Base-by-base conservation (phyloP, 2,797 vertebrate species). In the Arrhamphus sclerolepis region DNA sequence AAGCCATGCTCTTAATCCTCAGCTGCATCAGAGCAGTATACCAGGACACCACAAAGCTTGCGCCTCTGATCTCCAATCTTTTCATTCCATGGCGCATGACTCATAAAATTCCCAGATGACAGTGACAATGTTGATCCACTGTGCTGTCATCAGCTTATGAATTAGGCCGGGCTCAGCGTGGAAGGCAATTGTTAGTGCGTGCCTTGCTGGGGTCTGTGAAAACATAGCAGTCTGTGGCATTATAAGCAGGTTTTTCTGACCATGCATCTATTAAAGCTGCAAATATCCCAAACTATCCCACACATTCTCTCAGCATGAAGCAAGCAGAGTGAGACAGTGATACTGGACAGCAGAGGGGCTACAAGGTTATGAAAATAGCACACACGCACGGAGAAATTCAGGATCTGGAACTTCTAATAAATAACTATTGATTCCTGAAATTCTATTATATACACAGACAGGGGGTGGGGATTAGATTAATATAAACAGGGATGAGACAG, bases 61-160 rank as follows among this genome's bases (percentile, higher is more conserved):
- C 17, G 51, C 50, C 73, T 66, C 49, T 77, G 72, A 81, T 82
- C 58, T 72, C 51, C 69, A 66, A 81, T 83, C 54, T 75, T 52
- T 56, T 83, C 70, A 76, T 85, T 75, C 83, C 67, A 57, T 0
- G 11, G 50, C 19, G 61, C 26, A 70, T 87, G 83, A 88, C 80
- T 89, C 85, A 88, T 72, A 75, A 77, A 66, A 85, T 84, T 84
- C 83, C 78, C 73, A 75, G 78, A 78, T 84, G 86, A 88, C 82
- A 79, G 68, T 80, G 82, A 85, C 85, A 84, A 58, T 71, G 73
- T 73, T 86, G 86, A 88, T 85, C 84, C 77, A 60, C 77, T 59
- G 64, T 77, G 71, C 81, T 89, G 81, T 88, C 83, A 82, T 85
- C 82, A 72, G 79, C 77, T 85, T 73, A 85, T 78, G 85, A 88